Evolutionary conservation across 2,888 invertebrate genomes (phyloP), one percentile per base, ranked within the genome.

Genomic region (Drosophila hamatofila): DNA sequence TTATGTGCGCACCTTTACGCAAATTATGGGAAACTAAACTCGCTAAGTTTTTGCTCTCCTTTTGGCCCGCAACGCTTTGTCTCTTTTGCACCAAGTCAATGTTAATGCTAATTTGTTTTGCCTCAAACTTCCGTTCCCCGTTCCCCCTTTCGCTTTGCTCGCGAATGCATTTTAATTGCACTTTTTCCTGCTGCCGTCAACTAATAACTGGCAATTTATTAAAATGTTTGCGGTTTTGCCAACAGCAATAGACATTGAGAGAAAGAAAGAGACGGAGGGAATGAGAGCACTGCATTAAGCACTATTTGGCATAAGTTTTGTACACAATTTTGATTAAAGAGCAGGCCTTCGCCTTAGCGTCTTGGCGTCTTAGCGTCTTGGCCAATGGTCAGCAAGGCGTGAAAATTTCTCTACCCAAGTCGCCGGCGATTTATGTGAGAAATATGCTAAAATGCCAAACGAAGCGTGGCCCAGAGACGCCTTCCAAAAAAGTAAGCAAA

Each of bases 21-120:
- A 88, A 86, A 86, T 87, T 87, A 86, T 86, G 86, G 86, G 86
- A 86, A 88, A 87, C 87, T 82, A 80, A 80, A 76, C 69, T 80
- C 64, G 71, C 69, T 14, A 41, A 61, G 51, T 76, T 72, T 83
- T 87, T 84, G 65, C 72, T 69, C 60, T 61, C 55, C 46, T 61
- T 67, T 49, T 59, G 21, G 52, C 58, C 11, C 11, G 51, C 41
- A 33, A 33, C 18, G 52, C 56, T 42, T 48, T 56, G 61, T 73
- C 78, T 72, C 75, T 60, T 49, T 76, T 48, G 39, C 63, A 14
- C 18, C 56, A 49, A 75, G 60, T 71, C 73, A 76, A 76, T 74
- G 83, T 80, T 69, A 80, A 84, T 82, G 88, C 76, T 85, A 84
- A 84, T 84, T 88, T 84, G 76, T 71, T 81, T 60, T 55, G 73